Percentiles rank a stretch among this genome's conserved stretches.
Conservation (phyloP, 2,888 invertebrate species). For the Barypeithes pellucidus region DNA sequence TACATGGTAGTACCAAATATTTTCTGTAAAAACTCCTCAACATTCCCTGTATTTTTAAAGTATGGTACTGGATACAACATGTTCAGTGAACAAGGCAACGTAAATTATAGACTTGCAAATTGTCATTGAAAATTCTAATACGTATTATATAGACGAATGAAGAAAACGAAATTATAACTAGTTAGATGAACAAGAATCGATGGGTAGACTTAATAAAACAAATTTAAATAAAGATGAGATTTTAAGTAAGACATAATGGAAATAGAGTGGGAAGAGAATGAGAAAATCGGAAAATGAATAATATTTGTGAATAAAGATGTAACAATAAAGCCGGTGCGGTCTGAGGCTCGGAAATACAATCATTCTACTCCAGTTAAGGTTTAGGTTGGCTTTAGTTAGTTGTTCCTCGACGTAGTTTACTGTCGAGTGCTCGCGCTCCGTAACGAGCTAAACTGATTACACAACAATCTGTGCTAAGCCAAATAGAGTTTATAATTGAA, state of each 20-base stretch:
- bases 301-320: slow-evolving; percentile 66
- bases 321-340: slow-evolving; percentile 60
- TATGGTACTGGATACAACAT: no score
- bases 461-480: slow-evolving; percentile 73
- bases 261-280: slow-evolving; percentile 52
- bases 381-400: slow-evolving; percentile 72
- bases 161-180: slow-evolving; percentile 18
- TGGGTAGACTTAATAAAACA: slow-evolving; percentile 43
- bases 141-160: neutral
- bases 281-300: slow-evolving; percentile 62
- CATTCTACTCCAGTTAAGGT: slow-evolving; percentile 73
- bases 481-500: slow-evolving; percentile 73
- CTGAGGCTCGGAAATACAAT: slow-evolving; percentile 69
- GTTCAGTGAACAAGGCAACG: neutral
- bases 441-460: slow-evolving; percentile 72
- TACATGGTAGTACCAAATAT: no score
- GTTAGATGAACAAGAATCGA: slow-evolving; percentile 16
- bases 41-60: no score
- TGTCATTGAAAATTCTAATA: neutral
- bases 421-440: slow-evolving; percentile 71
- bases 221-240: slow-evolving; percentile 64
- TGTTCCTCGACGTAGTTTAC: slow-evolving; percentile 71
- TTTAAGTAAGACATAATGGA: slow-evolving; percentile 60
- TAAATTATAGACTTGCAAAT: neutral
- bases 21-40: no score